Evolutionary conservation across 1,140 invertebrate species (phyloP).

Genomic region (Oedothorax gibbosus): DNA sequence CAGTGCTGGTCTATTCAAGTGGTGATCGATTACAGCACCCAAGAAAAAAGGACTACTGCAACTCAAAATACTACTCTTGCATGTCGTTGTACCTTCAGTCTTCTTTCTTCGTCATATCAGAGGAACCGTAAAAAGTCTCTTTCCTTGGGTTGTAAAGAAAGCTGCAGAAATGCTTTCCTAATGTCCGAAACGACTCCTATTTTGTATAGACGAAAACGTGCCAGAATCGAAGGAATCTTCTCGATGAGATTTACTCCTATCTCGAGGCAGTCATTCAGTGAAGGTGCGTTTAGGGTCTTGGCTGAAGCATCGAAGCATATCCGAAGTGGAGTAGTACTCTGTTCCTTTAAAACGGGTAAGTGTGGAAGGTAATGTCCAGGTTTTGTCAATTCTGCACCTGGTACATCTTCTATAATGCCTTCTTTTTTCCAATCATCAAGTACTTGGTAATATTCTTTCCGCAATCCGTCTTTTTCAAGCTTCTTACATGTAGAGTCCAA

Average conservation of each 20-base stretch:
- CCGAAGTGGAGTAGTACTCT: background rate
- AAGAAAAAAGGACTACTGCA: constrained; percentile 10
- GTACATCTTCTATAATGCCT: constrained; percentile 10
- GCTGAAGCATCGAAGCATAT: constrained; percentile 1
- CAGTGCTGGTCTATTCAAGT: background rate
- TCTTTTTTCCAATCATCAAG: background rate
- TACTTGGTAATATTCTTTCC: background rate
- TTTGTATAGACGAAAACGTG: constrained; percentile 3
- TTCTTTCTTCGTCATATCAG: background rate
- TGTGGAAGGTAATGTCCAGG: background rate
- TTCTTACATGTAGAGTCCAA: constrained; percentile 2
- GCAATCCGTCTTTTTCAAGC: background rate
- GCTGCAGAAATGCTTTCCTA: constrained; percentile 16
- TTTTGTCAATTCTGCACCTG: background rate
- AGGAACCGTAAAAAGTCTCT: constrained; percentile 20
- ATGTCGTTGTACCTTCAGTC: background rate
- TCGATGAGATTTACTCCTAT: constrained; percentile 32
- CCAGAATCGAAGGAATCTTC: constrained; percentile 29
- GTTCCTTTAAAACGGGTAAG: background rate
- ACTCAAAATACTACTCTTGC: constrained; percentile 19
- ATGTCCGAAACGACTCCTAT: constrained; percentile 39
- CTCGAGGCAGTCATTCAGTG: constrained; percentile 16
- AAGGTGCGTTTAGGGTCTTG: constrained; percentile 1
- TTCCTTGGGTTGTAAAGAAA: constrained; percentile 17
- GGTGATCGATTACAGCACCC: constrained; percentile 3